Percentiles rank a stretch among this genome's conserved stretches.
phyloP scores from a whole-genome alignment of 2,113 vertebrate genomes.

The Callaeas wilsoni region DNA sequence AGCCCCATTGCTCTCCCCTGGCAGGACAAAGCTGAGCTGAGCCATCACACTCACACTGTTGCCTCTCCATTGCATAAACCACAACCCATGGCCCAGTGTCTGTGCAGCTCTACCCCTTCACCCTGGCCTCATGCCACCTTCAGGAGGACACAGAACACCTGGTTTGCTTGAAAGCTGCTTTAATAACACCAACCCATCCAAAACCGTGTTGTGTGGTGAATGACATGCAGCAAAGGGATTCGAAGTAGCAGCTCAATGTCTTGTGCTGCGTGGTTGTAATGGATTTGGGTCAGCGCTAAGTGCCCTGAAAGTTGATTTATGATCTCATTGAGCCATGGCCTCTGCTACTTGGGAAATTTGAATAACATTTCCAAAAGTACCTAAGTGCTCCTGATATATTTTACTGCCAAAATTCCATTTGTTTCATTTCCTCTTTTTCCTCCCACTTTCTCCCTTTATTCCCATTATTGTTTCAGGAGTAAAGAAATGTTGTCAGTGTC shows the following conservation, averaged over 20 bases:
- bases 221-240: not conserved
- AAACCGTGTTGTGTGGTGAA: not conserved
- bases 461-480: not conserved
- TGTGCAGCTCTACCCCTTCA: not conserved
- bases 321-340: not conserved
- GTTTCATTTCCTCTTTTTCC: conserved; percentile 14
- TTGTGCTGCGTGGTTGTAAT: not conserved
- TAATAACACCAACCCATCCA: not conserved
- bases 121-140: not conserved
- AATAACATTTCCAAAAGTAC: conserved; percentile 12
- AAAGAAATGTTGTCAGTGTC: not conserved
- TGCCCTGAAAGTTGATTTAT: conserved; percentile 13
- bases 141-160: not conserved
- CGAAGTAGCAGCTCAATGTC: not conserved
- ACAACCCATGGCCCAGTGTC: not conserved
- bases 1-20: not conserved
- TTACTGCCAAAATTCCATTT: conserved; percentile 28
- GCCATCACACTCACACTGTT: fast-evolving
- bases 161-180: not conserved
- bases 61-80: not conserved
- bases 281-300: not conserved
- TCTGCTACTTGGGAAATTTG: not conserved
- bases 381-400: conserved; percentile 9
- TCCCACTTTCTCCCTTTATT: not conserved
- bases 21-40: not conserved